phyloP scores from a whole-genome alignment of 2,113 vertebrate genomes.

The Thoracochromis brauschi region DNA sequence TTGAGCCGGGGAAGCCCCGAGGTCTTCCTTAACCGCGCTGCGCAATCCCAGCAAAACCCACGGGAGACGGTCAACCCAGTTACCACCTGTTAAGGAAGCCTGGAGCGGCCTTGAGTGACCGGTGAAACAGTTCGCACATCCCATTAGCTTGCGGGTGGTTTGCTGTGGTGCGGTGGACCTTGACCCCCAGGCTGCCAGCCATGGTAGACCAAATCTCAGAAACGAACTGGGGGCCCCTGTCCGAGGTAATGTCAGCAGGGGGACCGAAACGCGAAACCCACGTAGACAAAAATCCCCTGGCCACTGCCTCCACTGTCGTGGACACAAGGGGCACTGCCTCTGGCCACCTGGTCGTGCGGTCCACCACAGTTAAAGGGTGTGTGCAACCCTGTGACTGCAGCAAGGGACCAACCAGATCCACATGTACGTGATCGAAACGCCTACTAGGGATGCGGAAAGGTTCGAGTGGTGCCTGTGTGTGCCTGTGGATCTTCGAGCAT shows the following conservation, averaged over 20 bases:
- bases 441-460: neutral
- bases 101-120: neutral
- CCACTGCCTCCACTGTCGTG: neutral
- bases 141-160: neutral
- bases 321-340: neutral
- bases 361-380: neutral
- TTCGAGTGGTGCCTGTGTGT: neutral
- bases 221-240: neutral
- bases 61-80: accelerated
- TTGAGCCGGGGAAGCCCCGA: neutral
- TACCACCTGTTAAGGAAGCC: neutral
- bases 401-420: neutral
- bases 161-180: neutral
- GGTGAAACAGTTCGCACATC: neutral
- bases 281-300: neutral
- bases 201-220: neutral
- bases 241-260: neutral
- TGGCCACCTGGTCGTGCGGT: neutral
- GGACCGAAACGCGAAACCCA: neutral
- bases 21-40: neutral
- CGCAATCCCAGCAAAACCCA: neutral
- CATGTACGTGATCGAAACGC: neutral
- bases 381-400: neutral
- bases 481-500: neutral
- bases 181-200: neutral